Evolutionary conservation across 2,797 vertebrate species (phyloP).

Genomic region (Alouatta caraya): DNA sequence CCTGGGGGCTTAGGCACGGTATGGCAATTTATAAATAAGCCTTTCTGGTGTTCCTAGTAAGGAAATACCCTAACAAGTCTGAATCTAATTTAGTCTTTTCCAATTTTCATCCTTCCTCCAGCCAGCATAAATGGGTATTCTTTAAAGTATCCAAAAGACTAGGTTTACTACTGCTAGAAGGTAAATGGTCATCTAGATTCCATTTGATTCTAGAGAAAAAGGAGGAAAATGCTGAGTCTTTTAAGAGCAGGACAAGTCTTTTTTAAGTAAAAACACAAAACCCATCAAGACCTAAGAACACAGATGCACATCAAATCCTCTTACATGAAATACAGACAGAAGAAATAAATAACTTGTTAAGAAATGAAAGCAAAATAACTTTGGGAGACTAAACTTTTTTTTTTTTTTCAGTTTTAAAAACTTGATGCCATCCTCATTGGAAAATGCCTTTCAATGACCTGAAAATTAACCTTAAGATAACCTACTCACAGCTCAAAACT

Average conservation of each 20-base stretch:
- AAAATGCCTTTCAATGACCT: not conserved
- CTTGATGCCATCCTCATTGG: not conserved
- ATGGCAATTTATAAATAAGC: too few species aligned
- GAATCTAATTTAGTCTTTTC: not conserved
- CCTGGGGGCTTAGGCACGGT: fast-evolving
- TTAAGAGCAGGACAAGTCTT: slow-evolving; percentile 44
- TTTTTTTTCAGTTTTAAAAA: not conserved
- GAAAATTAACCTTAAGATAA: not conserved
- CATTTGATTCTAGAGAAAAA: not conserved
- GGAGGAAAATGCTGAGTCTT: not conserved
- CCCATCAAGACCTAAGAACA: slow-evolving; percentile 47
- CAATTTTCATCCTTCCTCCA: not conserved
- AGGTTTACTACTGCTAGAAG: not conserved
- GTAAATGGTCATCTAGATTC: not conserved
- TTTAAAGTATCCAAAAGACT: not conserved
- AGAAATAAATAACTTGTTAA: not conserved
- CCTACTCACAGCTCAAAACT: not conserved
- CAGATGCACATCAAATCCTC: not conserved
- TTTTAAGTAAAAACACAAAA: slow-evolving; percentile 61
- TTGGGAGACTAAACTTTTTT: not conserved
- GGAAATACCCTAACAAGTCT: slow-evolving; percentile 24
- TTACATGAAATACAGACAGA: not conserved
- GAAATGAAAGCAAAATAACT: slow-evolving; percentile 4
- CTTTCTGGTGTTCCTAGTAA: slow-evolving; percentile 20
- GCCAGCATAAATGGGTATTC: not conserved